Evolutionary conservation across 2,797 vertebrate species (phyloP).

Genomic region (Protosalanx chinensis): DNA sequence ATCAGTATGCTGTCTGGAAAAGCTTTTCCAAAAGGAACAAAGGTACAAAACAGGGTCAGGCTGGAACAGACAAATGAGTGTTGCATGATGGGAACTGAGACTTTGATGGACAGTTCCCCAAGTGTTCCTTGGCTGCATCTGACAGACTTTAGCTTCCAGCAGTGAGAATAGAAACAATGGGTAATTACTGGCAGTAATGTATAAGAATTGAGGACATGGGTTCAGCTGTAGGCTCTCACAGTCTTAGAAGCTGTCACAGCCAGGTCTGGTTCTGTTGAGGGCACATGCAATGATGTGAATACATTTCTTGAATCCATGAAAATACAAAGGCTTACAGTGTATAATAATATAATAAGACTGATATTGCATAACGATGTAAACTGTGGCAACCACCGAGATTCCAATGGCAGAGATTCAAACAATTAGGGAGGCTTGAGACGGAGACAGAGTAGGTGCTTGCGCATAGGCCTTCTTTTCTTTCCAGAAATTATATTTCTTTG

Average conservation of each 20-base stretch:
- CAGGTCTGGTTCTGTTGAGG: neutral
- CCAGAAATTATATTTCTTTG: too few relatives aligned
- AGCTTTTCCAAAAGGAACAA: conserved; percentile 54
- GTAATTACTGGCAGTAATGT: conserved; percentile 43
- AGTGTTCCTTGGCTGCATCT: conserved; percentile 44
- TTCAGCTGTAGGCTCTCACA: conserved; percentile 15
- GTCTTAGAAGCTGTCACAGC: neutral
- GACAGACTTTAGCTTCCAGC: conserved; percentile 45
- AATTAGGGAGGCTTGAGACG: too few relatives aligned
- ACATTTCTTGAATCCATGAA: neutral
- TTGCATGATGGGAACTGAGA: conserved; percentile 36
- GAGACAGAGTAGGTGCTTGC: too few relatives aligned
- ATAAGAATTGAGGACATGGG: conserved; percentile 15
- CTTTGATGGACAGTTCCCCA: conserved; percentile 46
- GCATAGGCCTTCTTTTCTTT: too few relatives aligned
- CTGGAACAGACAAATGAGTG: conserved; percentile 49
- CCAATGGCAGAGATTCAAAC: too few relatives aligned
- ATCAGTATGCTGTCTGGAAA: conserved; percentile 34
- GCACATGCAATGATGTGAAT: neutral
- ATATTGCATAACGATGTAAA: too few relatives aligned
- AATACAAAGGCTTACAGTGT: too few relatives aligned
- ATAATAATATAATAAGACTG: too few relatives aligned
- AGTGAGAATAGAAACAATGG: conserved; percentile 39
- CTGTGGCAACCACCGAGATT: too few relatives aligned
- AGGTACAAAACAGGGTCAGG: conserved; percentile 34